phyloP scores from a whole-genome alignment of 2,888 invertebrate species.

The Hirtodrosophila duncani region DNA sequence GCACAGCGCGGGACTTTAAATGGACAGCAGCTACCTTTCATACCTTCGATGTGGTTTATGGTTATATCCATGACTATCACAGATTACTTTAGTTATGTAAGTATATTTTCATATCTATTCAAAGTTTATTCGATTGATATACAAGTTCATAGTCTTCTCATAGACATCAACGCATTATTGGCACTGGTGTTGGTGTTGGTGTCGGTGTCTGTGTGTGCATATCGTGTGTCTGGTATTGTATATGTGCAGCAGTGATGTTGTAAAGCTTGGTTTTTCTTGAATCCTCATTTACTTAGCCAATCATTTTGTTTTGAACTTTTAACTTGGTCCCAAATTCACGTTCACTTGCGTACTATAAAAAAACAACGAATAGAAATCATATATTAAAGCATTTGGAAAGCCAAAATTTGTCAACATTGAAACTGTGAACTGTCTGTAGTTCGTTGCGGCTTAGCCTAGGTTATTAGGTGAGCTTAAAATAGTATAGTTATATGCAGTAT shows the following conservation, averaged over 20 bases:
- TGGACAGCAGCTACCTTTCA: no score
- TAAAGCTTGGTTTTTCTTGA: constrained; percentile 2
- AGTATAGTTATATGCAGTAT: neutral
- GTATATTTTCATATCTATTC: no score
- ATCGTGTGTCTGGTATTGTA: constrained; percentile 18
- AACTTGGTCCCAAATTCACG: constrained; percentile 38
- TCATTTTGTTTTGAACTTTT: constrained; percentile 35
- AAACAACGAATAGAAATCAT: constrained; percentile 24
- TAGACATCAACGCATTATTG: constrained; percentile 64
- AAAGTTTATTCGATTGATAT: no score
- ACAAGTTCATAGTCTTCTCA: no score
- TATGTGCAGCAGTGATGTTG: constrained; percentile 23
- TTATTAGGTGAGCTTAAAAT: no score
- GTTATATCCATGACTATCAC: no score
- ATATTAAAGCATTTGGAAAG: constrained; percentile 17
- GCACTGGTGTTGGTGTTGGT: constrained; percentile 24
- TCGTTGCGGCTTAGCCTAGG: constrained; percentile 9
- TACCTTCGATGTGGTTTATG: no score
- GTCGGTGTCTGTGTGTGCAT: constrained; percentile 8
- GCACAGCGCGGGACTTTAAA: no score
- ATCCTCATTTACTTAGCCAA: constrained; percentile 57
- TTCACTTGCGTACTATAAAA: constrained; percentile 67
- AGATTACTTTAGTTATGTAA: no score
- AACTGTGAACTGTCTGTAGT: constrained; percentile 13
- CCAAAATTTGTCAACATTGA: constrained; percentile 10